phyloP scores from a whole-genome alignment of 2,797 vertebrate species.

The Lagodon rhomboides region DNA sequence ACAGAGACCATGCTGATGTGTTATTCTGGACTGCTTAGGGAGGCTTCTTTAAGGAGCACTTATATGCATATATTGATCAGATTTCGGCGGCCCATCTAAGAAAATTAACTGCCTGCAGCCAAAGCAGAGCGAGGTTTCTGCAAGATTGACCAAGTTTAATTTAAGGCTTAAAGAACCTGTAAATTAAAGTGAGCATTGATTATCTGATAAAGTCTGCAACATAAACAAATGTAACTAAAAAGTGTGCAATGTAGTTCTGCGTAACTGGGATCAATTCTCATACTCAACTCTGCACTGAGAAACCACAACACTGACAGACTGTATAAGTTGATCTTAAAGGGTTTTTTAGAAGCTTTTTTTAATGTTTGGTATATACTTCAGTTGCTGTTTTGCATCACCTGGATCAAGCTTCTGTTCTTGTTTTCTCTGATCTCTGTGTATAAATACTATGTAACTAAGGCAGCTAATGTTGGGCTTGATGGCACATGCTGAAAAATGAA shows the following conservation, averaged over 20 bases:
- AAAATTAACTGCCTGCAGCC: constrained; percentile 64
- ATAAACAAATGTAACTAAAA: constrained; percentile 47
- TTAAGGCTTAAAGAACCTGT: constrained; percentile 48
- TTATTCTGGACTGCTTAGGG: constrained; percentile 53
- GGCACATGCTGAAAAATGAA: constrained; percentile 39
- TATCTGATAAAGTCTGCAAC: constrained; percentile 17
- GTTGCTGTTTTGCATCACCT: not conserved
- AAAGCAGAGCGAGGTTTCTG: constrained; percentile 31
- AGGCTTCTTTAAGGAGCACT: constrained; percentile 47
- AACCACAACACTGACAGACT: not conserved
- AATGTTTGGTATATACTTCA: not conserved
- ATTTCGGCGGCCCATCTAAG: constrained; percentile 24
- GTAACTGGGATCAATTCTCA: not conserved
- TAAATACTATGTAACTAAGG: not conserved
- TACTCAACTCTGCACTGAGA: not conserved
- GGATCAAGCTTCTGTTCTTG: not conserved
- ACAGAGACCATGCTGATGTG: constrained; percentile 48
- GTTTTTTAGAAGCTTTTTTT: not conserved
- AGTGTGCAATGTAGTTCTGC: not conserved
- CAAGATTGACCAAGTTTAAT: constrained; percentile 30
- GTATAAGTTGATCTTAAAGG: not conserved
- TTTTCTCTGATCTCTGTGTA: constrained; percentile 3
- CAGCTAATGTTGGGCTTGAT: constrained; percentile 22
- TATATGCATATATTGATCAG: constrained; percentile 73
- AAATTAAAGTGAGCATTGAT: constrained; percentile 43